Percentiles rank a stretch among this genome's conserved stretches.
phyloP scores from a whole-genome alignment of 2,888 invertebrate genomes.

The Steinernema hermaphroditum region DNA sequence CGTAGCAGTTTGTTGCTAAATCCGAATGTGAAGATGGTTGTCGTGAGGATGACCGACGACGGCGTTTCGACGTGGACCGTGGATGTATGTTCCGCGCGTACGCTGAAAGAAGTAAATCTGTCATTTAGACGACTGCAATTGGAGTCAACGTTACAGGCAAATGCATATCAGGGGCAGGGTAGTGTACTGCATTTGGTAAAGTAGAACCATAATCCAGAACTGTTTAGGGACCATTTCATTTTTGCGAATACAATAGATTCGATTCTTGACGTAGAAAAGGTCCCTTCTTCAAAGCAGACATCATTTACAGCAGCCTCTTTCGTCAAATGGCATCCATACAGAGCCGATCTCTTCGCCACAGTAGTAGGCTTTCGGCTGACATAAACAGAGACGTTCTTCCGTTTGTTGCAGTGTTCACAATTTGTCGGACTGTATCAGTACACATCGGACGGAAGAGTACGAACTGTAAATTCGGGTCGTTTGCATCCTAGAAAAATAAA shows the following conservation, averaged over 20 bases:
- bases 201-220: no score
- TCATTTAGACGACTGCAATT: constrained; percentile 15
- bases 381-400: background rate
- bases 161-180: constrained; percentile 15
- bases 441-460: background rate
- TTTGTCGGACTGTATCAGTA: background rate
- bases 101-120: background rate
- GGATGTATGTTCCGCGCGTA: background rate
- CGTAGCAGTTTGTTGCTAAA: background rate
- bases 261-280: background rate
- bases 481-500: constrained; percentile 10
- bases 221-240: constrained; percentile 13
- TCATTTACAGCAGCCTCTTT: background rate
- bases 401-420: background rate
- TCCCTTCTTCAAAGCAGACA: background rate
- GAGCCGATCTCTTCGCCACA: background rate
- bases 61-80: constrained; percentile 9
- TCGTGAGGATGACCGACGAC: constrained; percentile 14
- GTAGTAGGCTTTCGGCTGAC: background rate
- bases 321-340: constrained; percentile 13
- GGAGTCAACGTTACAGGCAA: background rate
- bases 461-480: background rate
- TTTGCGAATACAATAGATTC: constrained; percentile 9
- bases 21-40: background rate
- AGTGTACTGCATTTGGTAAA: background rate